phyloP scores from a whole-genome alignment of 2,797 vertebrate species.

The Platyrinchus mystaceus region DNA sequence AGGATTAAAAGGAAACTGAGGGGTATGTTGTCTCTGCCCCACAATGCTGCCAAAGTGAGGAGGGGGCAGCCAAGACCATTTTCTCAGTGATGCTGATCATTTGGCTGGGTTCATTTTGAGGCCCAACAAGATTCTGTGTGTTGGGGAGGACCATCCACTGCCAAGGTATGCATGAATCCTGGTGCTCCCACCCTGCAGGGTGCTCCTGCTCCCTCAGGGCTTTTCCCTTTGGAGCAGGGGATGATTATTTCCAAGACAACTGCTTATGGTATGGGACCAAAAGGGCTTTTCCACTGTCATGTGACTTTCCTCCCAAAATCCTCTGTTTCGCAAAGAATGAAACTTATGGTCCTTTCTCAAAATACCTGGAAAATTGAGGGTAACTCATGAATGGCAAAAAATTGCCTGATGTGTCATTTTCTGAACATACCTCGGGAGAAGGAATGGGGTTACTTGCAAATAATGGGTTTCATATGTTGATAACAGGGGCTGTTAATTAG shows the following conservation, averaged over 20 bases:
- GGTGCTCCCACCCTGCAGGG: fast-evolving
- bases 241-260: not conserved
- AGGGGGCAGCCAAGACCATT: not conserved
- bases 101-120: not conserved
- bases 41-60: not conserved
- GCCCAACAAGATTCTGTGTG: fast-evolving
- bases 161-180: not conserved
- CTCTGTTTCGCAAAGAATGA: not conserved
- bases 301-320: fast-evolving
- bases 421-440: not conserved
- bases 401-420: not conserved
- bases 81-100: fast-evolving
- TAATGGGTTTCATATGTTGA: not conserved
- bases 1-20: not conserved
- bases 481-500: conserved; percentile 18
- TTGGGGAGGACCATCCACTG: not conserved
- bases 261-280: not conserved
- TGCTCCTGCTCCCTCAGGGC: not conserved
- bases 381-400: not conserved
- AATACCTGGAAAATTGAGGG: not conserved
- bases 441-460: not conserved
- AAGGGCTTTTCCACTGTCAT: not conserved
- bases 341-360: not conserved
- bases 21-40: not conserved
- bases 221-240: not conserved